phyloP scores from a whole-genome alignment of 2,797 vertebrate genomes.

The Anomalospiza imberbis region DNA sequence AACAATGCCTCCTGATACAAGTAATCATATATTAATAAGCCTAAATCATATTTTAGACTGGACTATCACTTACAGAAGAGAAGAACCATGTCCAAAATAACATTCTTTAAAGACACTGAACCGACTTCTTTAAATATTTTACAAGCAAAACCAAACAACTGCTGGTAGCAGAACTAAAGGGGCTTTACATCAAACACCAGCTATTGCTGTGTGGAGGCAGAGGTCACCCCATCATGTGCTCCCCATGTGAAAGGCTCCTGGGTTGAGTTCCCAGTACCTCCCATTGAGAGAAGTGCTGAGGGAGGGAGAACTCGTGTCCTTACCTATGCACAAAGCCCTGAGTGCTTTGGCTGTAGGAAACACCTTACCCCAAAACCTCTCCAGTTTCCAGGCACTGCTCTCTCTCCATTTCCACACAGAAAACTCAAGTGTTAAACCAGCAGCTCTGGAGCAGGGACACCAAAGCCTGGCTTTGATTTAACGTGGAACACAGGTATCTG shows the following conservation, averaged over 20 bases:
- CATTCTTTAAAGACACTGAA: background rate
- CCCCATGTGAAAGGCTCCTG: constrained; percentile 2
- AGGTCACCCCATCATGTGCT: background rate
- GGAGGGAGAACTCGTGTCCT: background rate
- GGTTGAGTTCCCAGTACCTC: background rate
- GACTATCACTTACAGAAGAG: background rate
- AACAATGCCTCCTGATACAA: background rate
- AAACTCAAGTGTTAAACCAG: background rate
- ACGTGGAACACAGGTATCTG: background rate
- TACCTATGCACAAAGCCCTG: fast-evolving
- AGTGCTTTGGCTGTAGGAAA: background rate
- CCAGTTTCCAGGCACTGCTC: background rate
- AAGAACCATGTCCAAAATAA: background rate
- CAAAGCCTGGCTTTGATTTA: background rate
- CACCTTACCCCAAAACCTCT: background rate
- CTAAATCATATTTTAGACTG: background rate
- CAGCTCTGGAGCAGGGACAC: background rate
- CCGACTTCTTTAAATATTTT: background rate
- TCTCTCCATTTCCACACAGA: no score
- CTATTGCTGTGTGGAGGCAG: background rate
- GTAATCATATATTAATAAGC: background rate
- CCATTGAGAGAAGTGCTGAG: background rate
- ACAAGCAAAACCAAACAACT: constrained; percentile 12
- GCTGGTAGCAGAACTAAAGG: background rate
- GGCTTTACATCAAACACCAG: background rate